Conservation (phyloP, 2,113 vertebrate species). For the Coregonus clupeaformis region DNA sequence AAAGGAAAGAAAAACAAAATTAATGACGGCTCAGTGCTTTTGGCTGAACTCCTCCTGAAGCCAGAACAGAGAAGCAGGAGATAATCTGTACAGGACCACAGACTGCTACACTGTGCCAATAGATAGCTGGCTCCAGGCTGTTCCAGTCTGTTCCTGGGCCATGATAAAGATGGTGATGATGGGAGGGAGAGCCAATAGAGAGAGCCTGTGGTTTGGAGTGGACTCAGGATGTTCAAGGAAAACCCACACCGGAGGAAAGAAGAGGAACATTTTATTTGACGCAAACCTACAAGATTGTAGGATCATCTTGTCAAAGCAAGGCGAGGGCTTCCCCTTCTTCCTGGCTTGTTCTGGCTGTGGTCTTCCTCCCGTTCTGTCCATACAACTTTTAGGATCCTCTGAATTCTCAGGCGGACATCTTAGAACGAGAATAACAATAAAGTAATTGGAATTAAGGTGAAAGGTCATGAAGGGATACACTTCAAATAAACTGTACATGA, state of each 20-base stretch:
- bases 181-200: no score
- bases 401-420: not conserved
- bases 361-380: no score
- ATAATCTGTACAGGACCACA: not conserved
- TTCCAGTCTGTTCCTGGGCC: not conserved
- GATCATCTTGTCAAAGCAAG: not conserved
- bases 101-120: not conserved
- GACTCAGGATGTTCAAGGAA: not conserved
- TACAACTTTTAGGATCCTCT: no score
- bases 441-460: not conserved
- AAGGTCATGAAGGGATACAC: not conserved
- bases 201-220: not conserved
- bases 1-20: constrained; percentile 11
- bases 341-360: no score
- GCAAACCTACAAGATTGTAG: constrained; percentile 16
- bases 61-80: not conserved
- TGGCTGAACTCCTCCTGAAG: not conserved
- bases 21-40: not conserved
- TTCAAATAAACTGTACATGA: not conserved
- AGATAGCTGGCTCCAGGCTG: constrained; percentile 25
- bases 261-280: constrained; percentile 4
- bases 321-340: no score
- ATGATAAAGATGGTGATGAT: no score
- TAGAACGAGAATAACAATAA: not conserved
- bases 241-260: constrained; percentile 2